These are phyloP conservation scores for Drosophila serrata DNA, from an alignment of 1,140 invertebrate genomes.

Conservation along the genomic window DNA sequence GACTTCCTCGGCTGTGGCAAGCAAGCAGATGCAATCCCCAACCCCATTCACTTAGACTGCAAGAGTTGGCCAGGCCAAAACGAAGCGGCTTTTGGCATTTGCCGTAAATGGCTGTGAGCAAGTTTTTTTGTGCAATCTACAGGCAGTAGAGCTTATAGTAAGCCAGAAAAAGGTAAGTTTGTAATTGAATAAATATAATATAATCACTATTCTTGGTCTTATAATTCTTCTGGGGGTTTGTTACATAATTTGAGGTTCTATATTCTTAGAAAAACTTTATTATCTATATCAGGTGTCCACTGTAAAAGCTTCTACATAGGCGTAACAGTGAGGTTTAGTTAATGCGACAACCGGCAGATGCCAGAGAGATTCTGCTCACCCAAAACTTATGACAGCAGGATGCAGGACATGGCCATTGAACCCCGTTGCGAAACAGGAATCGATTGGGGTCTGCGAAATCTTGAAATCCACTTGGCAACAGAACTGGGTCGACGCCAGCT, in stretches of 20 bases:
- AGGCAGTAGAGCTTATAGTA: background rate
- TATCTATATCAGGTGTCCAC: background rate
- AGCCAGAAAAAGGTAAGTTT: background rate
- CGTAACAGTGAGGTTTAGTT: background rate
- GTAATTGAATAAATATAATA: too few relatives aligned
- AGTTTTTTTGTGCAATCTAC: conserved; percentile 7
- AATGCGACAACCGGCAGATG: conserved; percentile 1
- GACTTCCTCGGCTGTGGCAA: conserved; percentile 11
- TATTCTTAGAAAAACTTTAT: too few relatives aligned
- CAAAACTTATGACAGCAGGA: conserved; percentile 21
- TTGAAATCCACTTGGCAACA: conserved; percentile 4
- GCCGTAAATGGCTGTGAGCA: conserved; percentile 34
- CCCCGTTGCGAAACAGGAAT: conserved; percentile 32
- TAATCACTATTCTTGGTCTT: too few relatives aligned
- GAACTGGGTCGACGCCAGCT: conserved; percentile 29
- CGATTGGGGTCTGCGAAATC: conserved; percentile 19
- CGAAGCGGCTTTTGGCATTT: conserved; percentile 31
- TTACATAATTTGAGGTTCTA: background rate
- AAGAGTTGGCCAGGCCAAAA: conserved; percentile 10
- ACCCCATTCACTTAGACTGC: background rate
- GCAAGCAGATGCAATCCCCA: conserved; percentile 1
- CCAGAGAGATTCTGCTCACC: conserved; percentile 1
- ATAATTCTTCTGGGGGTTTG: background rate
- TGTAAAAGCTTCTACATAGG: background rate
- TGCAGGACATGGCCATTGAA: conserved; percentile 37